These are phyloP conservation scores for Balearica regulorum DNA, from an alignment of 2,797 vertebrate species.

Conservation along the genomic window DNA sequence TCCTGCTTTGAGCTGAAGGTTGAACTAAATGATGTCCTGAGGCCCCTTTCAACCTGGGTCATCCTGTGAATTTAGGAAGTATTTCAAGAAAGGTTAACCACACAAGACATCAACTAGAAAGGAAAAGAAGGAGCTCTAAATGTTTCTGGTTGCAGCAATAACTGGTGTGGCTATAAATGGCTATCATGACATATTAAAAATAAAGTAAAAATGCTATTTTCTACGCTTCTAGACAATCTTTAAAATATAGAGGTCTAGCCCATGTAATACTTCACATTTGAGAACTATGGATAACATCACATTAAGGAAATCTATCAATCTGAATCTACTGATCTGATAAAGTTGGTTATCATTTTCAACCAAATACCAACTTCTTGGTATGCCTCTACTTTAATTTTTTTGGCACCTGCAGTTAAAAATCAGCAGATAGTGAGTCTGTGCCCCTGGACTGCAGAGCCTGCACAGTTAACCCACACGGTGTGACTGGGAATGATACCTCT, in stretches of 20 bases:
- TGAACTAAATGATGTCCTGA: not conserved
- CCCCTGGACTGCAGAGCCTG: not conserved
- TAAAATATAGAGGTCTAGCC: not conserved
- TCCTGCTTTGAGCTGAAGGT: not conserved
- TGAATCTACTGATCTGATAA: not conserved
- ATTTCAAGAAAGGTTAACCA: not conserved
- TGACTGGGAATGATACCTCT: not conserved
- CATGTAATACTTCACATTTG: not conserved
- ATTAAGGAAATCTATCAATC: not conserved
- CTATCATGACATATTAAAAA: not conserved
- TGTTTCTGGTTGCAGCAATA: not conserved
- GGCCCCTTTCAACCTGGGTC: not conserved
- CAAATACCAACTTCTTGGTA: not conserved
- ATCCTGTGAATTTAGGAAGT: not conserved
- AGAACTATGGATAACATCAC: not conserved
- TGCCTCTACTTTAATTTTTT: not conserved
- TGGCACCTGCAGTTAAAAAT: not conserved
- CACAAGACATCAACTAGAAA: not conserved
- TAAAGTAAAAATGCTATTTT: not conserved
- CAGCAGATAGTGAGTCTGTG: not conserved
- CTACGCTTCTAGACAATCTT: not conserved
- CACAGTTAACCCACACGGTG: accelerated
- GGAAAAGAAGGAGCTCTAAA: not conserved
- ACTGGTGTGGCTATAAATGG: not conserved
- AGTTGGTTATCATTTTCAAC: not conserved